A percentile compares a stretch with the other conserved stretches of the same genome.
These are phyloP conservation scores for Argyra leucocephala DNA, from an alignment of 2,888 invertebrate genomes.

Conservation along the genomic window DNA sequence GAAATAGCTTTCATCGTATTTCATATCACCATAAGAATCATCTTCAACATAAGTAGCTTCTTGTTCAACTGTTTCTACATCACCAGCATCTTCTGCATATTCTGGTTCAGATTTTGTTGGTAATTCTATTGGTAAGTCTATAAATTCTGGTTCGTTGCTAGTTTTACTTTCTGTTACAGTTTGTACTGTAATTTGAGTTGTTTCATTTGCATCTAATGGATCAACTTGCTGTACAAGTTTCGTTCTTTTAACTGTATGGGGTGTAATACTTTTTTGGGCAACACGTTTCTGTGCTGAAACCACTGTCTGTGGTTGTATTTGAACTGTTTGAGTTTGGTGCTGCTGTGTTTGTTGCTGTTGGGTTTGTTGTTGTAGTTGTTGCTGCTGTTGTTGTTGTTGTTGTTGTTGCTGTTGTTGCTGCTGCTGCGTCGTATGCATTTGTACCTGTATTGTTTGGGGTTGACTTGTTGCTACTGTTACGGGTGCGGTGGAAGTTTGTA, in stretches of 20 bases:
- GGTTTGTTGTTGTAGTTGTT: conserved; percentile 33
- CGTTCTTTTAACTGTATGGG: conserved; percentile 33
- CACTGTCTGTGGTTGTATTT: conserved; percentile 32
- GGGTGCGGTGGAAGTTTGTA: conserved; percentile 42
- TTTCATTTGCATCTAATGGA: conserved; percentile 52
- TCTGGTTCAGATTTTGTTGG: conserved; percentile 61
- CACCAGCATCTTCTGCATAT: conserved; percentile 55
- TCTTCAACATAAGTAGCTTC: conserved; percentile 57
- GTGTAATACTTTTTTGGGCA: conserved; percentile 36
- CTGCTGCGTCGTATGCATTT: conserved; percentile 30
- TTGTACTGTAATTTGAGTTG: conserved; percentile 48
- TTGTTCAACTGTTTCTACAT: conserved; percentile 54
- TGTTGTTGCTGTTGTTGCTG: conserved; percentile 34
- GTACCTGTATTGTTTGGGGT: conserved; percentile 27
- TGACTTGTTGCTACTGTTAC: conserved; percentile 43
- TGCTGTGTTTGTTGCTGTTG: conserved; percentile 26
- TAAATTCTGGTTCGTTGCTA: conserved; percentile 40
- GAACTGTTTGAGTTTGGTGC: conserved; percentile 27
- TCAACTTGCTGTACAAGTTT: conserved; percentile 39
- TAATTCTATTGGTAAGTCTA: conserved; percentile 45
- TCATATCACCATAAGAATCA: conserved; percentile 57
- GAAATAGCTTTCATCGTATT: conserved; percentile 44
- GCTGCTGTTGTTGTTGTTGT: conserved; percentile 27
- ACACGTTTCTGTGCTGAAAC: conserved; percentile 39
- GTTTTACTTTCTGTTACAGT: conserved; percentile 42